Evolutionary conservation across 2,888 invertebrate species (phyloP), one percentile per base, ranked within the genome.

Genomic region (Spisula subtruncata): DNA sequence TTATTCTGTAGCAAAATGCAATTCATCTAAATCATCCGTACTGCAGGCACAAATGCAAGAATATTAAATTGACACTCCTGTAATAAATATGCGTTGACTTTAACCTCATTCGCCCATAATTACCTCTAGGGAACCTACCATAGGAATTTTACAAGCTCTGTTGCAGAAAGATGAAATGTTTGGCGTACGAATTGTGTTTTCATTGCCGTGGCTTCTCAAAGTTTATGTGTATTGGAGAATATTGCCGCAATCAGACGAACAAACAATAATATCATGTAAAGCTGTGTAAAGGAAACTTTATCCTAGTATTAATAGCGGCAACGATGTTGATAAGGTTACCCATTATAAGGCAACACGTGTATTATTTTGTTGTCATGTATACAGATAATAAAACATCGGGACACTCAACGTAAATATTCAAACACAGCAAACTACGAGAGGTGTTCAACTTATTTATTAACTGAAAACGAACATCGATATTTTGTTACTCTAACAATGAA

Each of bases 61-160:
- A 12, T 66, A 4, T 10, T 66, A 66, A 66, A 66, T 66, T 66
- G 8, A 25, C 60, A n/a, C 32, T 66, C n/a, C 35, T 14, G 66
- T 35, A 32, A 83, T 32, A 46, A 41, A 83, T 83, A 60, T 66
- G 75, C 41, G 32, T 51, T 48, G 84, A 71, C 71, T 35, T 46
- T 71, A 29, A 71, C 84, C 84, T 41, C 84, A 71, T 51, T 71
- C 84, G 2, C 18, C 84, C 18, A 41, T 32, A 29, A 82, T 82
- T 82, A 56, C 2, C 8, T 2, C 41, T 8, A 5, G 2, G 41
- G 8, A 56, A 82, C 29, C 10, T 82, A 48, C 82, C 82, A 29
- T 54, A 32, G 54, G 82, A 54, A 29, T 82, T 54, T 25, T 66
- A n/a, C 60, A n/a, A 25, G 60, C 25, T 66, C 12, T 10, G 6